A percentile compares a stretch with the other conserved stretches of the same genome.
These are phyloP conservation scores for Pharmacophagus antenor DNA, from an alignment of 2,888 invertebrate genomes.

Conservation along the genomic window DNA sequence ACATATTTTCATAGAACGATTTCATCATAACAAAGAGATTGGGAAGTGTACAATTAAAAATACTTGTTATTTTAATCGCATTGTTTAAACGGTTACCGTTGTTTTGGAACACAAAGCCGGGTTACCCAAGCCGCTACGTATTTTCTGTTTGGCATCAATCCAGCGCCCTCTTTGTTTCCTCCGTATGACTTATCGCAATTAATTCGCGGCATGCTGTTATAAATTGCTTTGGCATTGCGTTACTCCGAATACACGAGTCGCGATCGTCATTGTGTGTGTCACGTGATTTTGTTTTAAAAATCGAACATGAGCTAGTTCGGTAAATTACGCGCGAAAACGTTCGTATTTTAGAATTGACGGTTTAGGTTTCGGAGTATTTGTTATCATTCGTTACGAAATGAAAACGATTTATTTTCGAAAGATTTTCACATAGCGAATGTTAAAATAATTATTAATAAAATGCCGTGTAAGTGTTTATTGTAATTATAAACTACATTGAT, in stretches of 20 bases:
- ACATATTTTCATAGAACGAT: too few species aligned
- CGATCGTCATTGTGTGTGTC: neutral
- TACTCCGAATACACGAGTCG: constrained; percentile 8
- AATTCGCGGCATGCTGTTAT: constrained; percentile 34
- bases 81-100: neutral
- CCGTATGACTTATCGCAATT: constrained; percentile 55
- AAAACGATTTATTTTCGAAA: too few species aligned
- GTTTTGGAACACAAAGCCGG: neutral
- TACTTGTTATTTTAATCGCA: neutral
- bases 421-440: too few species aligned
- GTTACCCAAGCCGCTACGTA: constrained; percentile 33
- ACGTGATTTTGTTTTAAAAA: constrained; percentile 17
- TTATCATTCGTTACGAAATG: too few species aligned
- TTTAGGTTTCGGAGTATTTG: too few species aligned
- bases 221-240: constrained; percentile 31
- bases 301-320: too few species aligned
- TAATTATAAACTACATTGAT: too few species aligned
- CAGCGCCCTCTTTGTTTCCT: constrained; percentile 65
- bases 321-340: too few species aligned
- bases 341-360: too few species aligned
- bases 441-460: too few species aligned
- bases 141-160: constrained; percentile 51
- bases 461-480: too few species aligned
- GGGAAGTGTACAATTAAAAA: neutral
- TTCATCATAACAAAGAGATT: too few species aligned